Evolutionary conservation across 2,888 invertebrate genomes (phyloP).

Genomic region (Bibio marci): DNA sequence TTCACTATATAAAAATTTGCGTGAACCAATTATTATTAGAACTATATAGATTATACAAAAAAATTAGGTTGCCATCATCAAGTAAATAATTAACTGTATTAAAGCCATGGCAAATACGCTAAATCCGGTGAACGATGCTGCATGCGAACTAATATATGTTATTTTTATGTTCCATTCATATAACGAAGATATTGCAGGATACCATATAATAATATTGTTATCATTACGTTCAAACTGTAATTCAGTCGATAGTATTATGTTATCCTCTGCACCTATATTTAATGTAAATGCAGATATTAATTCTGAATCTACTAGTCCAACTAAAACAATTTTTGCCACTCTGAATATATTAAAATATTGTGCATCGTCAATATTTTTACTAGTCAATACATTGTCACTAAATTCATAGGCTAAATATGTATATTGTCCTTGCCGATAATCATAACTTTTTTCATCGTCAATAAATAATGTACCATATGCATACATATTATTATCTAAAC

Average conservation of each 20-base stretch:
- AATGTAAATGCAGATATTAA: slow-evolving; percentile 52
- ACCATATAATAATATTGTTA: slow-evolving; percentile 58
- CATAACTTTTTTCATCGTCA: slow-evolving; percentile 70
- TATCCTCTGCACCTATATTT: slow-evolving; percentile 24
- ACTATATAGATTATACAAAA: no score
- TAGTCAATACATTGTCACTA: slow-evolving; percentile 36
- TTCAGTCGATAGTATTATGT: slow-evolving; percentile 17
- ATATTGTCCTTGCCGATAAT: slow-evolving; percentile 51
- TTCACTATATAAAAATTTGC: no score
- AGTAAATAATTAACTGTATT: no score
- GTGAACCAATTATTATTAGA: no score
- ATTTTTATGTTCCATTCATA: slow-evolving; percentile 58
- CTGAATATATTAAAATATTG: no score
- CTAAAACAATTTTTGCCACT: no score
- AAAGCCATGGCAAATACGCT: no score
- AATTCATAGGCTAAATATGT: slow-evolving; percentile 45
- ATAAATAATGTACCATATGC: slow-evolving; percentile 67
- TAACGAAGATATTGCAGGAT: slow-evolving; percentile 69
- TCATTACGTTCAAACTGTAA: slow-evolving; percentile 46
- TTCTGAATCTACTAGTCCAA: slow-evolving; percentile 43
- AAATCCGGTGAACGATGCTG: no score
- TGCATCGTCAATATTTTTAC: slow-evolving; percentile 47
- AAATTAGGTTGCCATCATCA: no score
- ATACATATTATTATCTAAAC: slow-evolving; percentile 40
- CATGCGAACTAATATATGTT: no score